phyloP scores from a whole-genome alignment of 2,797 vertebrate genomes.

The Hoplostethus mediterraneus region DNA sequence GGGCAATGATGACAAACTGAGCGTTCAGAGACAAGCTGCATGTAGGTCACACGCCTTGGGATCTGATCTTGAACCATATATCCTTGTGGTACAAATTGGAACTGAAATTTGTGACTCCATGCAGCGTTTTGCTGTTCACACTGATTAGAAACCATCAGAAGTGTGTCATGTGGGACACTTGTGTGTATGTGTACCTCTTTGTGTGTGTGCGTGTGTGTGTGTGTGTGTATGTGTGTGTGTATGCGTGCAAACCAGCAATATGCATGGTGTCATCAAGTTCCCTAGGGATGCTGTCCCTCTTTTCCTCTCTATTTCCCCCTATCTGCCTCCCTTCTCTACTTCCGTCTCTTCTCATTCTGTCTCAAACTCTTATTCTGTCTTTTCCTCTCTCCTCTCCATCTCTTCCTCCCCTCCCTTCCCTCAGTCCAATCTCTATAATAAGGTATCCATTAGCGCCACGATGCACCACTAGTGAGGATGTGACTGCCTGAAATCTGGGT shows the following conservation, averaged over 20 bases:
- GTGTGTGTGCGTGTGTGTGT: neutral
- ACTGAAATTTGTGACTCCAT: no score
- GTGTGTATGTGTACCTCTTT: no score
- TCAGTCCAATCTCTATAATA: slow-evolving; percentile 59
- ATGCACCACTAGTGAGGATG: slow-evolving; percentile 35
- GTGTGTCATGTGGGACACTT: no score
- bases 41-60: no score
- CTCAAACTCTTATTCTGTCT: no score
- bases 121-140: no score
- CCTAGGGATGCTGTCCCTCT: slow-evolving; percentile 5
- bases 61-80: no score
- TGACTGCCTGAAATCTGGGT: slow-evolving; percentile 77
- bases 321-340: neutral
- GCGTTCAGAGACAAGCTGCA: no score
- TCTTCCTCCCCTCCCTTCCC: slow-evolving; percentile 7
- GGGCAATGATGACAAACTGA: no score
- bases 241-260: neutral
- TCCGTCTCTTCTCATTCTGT: slow-evolving; percentile 11
- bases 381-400: slow-evolving; percentile 5
- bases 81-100: no score
- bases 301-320: no score
- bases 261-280: neutral
- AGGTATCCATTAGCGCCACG: slow-evolving; percentile 57
- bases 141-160: no score
- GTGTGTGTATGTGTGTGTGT: neutral